Percentiles rank a stretch among this genome's conserved stretches.
These are phyloP conservation scores for Brachionus paranguensis DNA, from an alignment of 1,140 invertebrate species.

Conservation along the genomic window DNA sequence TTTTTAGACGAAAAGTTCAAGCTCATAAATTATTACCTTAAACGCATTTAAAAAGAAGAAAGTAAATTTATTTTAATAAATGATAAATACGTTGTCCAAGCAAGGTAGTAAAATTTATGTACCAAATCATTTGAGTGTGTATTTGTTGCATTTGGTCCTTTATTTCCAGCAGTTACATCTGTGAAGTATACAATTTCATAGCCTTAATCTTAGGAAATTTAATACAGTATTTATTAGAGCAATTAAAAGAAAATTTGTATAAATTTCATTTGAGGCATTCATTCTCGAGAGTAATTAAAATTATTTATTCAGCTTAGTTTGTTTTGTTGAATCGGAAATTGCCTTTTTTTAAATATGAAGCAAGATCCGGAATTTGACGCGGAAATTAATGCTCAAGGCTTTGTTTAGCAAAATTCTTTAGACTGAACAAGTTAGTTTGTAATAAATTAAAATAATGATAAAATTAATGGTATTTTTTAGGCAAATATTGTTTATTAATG, in stretches of 20 bases:
- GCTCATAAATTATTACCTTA: conserved; percentile 11
- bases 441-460: neutral
- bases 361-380: neutral
- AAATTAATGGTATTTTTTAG: neutral
- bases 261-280: neutral
- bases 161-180: neutral
- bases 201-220: neutral
- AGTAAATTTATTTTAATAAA: neutral
- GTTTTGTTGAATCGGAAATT: neutral
- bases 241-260: neutral
- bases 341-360: neutral
- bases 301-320: neutral
- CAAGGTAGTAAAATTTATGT: neutral
- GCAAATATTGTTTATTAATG: neutral
- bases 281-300: neutral
- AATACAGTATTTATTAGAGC: neutral
- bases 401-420: neutral
- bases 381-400: neutral
- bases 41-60: neutral
- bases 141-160: neutral
- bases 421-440: neutral
- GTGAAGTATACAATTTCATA: neutral
- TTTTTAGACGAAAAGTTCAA: neutral
- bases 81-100: neutral
- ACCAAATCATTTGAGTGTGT: neutral